phyloP scores from a whole-genome alignment of 2,113 vertebrate species.

The Cheirogaleus medius region DNA sequence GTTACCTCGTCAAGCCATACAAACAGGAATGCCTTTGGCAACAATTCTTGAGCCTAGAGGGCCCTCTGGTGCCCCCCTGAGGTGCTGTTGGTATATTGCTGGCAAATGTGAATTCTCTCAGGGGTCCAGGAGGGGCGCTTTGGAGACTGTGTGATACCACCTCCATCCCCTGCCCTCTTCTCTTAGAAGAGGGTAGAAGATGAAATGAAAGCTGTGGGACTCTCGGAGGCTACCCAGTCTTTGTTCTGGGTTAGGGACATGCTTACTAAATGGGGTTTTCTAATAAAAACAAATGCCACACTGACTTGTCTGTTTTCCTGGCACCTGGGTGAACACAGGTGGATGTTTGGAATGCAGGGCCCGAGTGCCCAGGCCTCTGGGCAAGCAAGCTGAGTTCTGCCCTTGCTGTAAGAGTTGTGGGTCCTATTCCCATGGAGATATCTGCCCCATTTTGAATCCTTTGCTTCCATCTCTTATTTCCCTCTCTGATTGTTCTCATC shows the following conservation, averaged over 20 bases:
- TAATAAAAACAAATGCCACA: conserved; percentile 70
- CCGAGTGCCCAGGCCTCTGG: not conserved
- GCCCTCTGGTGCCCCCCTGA: not conserved
- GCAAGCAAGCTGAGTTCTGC: not conserved
- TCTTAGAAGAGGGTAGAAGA: not conserved
- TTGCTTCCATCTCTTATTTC: not conserved
- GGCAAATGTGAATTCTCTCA: not conserved
- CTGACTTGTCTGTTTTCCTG: not conserved
- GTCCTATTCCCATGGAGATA: not conserved
- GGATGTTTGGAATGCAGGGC: not conserved
- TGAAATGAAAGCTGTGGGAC: not conserved
- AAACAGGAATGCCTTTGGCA: not conserved
- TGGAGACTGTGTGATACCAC: not conserved
- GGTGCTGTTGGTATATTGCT: not conserved
- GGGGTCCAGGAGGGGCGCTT: not conserved
- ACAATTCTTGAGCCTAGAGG: not conserved
- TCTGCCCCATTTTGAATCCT: not conserved
- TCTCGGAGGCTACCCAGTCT: not conserved
- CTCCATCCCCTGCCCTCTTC: not conserved
- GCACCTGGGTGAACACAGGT: not conserved
- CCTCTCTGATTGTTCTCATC: not conserved
- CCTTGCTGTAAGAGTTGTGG: not conserved
- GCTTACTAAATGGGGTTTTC: conserved; percentile 60
- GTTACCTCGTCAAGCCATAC: conserved; percentile 22
- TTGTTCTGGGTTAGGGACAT: not conserved